Base-by-base conservation (phyloP, 1,140 invertebrate genomes). In the Lerema accius region DNA sequence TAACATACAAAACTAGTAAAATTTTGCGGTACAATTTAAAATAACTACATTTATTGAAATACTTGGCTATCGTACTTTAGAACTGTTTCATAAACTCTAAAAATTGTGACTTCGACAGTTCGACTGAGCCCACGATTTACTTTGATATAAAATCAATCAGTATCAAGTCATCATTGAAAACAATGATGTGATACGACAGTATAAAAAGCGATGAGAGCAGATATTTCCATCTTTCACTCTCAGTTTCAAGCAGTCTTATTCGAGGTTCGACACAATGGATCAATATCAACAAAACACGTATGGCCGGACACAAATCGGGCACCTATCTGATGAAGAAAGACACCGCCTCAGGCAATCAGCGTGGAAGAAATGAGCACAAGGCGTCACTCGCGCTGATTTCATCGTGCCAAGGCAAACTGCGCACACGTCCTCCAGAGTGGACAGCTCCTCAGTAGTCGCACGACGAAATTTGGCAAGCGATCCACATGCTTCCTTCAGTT, bases 361-460 rank as follows among this genome's bases (percentile, higher is more conserved):
- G 73, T 96, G 95, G 82, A 96, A 96, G 71, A 95, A 92, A 76
- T 96, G 95, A 42, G 94, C 94, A 74, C 95, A 96, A 0, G 95
- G 95, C 0, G 95, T 96, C 0, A 95, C 92, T 10, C 95, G 88
- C 0, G 95, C 95, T 10, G 91, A 92, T 43, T 87, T 92, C 95
- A 96, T 95, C 0, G 84, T 73, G 61, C 92, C 94, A 6, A 96
- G 87, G 73, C 95, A 96, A 10, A 96, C 94, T 0, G 95, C 94
- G 80, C 95, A 96, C 1, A 96, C 94, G 72, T 96, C 95, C 65
- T 96, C 95, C 51, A 94, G 92, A 28, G 92, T 92, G 3, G 91
- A 86, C 11, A 96, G 91, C 72, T 96, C 95, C 7, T 94, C 92
- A 0, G 69, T 28, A 0, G 93, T 94, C 0, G 95, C 95, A 26